phyloP scores from a whole-genome alignment of 2,888 invertebrate species.

The Rhagonycha lutea region DNA sequence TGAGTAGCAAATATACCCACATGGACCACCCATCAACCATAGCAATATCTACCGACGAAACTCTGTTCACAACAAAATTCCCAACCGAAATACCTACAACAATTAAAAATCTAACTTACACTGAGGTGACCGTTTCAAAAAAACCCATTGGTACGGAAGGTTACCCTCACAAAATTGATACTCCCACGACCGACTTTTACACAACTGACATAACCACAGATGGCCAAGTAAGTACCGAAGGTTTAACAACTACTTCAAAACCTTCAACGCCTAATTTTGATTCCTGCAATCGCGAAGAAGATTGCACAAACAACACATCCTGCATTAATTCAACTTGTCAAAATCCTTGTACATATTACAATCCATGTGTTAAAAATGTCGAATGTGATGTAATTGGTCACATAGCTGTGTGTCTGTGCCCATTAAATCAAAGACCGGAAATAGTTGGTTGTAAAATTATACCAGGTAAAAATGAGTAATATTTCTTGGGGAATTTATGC shows the following conservation, averaged over 20 bases:
- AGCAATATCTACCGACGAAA: neutral
- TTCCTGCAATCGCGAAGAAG: conserved; percentile 28
- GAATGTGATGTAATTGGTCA: conserved; percentile 60
- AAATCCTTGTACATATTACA: conserved; percentile 58
- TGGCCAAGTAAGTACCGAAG: neutral
- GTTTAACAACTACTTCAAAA: neutral
- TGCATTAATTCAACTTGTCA: conserved; percentile 59
- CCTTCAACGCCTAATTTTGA: neutral
- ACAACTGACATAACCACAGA: neutral
- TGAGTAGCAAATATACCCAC: neutral
- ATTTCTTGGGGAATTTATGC: conserved; percentile 32
- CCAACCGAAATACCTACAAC: neutral
- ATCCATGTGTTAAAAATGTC: conserved; percentile 54
- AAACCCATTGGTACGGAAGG: neutral
- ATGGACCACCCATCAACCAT: neutral
- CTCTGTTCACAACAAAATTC: neutral
- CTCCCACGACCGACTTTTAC: neutral
- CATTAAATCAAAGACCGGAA: conserved; percentile 52
- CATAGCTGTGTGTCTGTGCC: conserved; percentile 63
- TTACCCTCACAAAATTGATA: neutral
- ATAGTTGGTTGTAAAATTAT: conserved; percentile 61
- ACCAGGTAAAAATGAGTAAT: conserved; percentile 61
- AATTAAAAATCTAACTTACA: neutral
- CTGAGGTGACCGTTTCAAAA: neutral
- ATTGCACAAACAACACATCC: conserved; percentile 55